Percentiles rank a stretch among this genome's conserved stretches.
Evolutionary conservation across 2,113 vertebrate species (phyloP).

Genomic region (Acanthochromis polyacanthus): DNA sequence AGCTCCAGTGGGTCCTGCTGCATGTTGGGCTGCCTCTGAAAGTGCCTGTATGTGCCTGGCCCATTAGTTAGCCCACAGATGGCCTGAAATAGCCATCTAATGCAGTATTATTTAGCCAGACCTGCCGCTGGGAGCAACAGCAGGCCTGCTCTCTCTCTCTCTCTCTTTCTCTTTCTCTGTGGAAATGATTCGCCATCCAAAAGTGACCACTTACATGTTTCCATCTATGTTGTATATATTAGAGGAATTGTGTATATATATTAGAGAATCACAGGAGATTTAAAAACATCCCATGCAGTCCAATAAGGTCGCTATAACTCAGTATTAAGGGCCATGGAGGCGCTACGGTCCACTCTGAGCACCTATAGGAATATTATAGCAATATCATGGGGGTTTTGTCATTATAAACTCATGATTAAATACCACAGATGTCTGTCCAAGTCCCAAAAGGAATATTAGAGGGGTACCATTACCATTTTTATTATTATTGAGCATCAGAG

Average conservation of each 20-base stretch:
- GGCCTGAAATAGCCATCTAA: constrained; percentile 78
- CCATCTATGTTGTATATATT: not conserved
- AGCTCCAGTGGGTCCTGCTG: constrained; percentile 18
- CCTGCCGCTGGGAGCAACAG: constrained; percentile 58
- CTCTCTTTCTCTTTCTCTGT: constrained; percentile 24
- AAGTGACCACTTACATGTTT: not conserved
- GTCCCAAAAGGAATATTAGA: constrained; percentile 58
- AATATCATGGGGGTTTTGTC: constrained; percentile 37
- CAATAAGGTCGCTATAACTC: constrained; percentile 20
- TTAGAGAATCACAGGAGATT: not conserved
- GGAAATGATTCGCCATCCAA: not conserved
- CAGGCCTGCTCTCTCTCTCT: constrained; percentile 47
- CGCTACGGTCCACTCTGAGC: constrained; percentile 10
- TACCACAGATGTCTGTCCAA: constrained; percentile 24
- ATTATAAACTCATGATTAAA: constrained; percentile 62
- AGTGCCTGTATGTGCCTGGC: constrained; percentile 72
- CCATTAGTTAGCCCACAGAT: constrained; percentile 69
- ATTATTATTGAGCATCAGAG: constrained; percentile 57
- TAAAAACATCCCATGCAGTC: not conserved
- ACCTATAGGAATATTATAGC: constrained; percentile 33
- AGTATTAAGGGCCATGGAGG: constrained; percentile 23
- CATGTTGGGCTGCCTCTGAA: constrained; percentile 65
- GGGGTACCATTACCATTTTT: constrained; percentile 61
- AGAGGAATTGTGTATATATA: not conserved
- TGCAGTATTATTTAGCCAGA: constrained; percentile 71